phyloP scores from a whole-genome alignment of 2,888 invertebrate species.

The Listrodromus nycthemerus region DNA sequence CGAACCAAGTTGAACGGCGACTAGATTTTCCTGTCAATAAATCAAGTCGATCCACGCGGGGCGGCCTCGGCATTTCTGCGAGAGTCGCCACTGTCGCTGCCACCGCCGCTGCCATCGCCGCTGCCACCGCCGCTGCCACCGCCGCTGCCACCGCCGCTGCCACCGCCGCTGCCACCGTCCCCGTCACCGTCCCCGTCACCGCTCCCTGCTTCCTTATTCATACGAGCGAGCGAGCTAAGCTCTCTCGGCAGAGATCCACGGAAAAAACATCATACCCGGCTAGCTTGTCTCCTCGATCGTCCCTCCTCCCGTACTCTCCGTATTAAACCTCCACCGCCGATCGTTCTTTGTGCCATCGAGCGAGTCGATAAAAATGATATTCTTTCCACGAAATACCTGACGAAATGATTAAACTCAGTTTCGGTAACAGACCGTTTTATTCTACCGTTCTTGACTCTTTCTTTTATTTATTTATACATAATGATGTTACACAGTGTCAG shows the following conservation, averaged over 20 bases:
- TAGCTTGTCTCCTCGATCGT: slow-evolving; percentile 16
- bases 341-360: slow-evolving; percentile 62
- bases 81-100: slow-evolving; percentile 64
- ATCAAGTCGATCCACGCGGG: slow-evolving; percentile 79
- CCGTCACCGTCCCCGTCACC: no score
- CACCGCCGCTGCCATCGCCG: slow-evolving; percentile 68
- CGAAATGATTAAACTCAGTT: slow-evolving; percentile 11
- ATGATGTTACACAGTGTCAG: neutral
- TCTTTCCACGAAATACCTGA: slow-evolving; percentile 25
- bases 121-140: slow-evolving; percentile 44
- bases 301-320: slow-evolving; percentile 18
- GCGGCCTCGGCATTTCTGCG: slow-evolving; percentile 82
- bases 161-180: slow-evolving; percentile 63
- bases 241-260: slow-evolving; percentile 65
- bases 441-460: neutral
- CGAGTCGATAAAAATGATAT: slow-evolving; percentile 60
- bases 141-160: slow-evolving; percentile 54
- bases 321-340: slow-evolving; percentile 49
- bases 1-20: slow-evolving; percentile 76
- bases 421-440: slow-evolving; percentile 1
- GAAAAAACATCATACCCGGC: slow-evolving; percentile 72
- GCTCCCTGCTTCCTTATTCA: slow-evolving; percentile 81
- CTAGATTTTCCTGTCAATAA: slow-evolving; percentile 85
- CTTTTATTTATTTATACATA: neutral
- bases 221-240: slow-evolving; percentile 70